phyloP scores from a whole-genome alignment of 2,113 vertebrate species.

The Eleginops maclovinus region DNA sequence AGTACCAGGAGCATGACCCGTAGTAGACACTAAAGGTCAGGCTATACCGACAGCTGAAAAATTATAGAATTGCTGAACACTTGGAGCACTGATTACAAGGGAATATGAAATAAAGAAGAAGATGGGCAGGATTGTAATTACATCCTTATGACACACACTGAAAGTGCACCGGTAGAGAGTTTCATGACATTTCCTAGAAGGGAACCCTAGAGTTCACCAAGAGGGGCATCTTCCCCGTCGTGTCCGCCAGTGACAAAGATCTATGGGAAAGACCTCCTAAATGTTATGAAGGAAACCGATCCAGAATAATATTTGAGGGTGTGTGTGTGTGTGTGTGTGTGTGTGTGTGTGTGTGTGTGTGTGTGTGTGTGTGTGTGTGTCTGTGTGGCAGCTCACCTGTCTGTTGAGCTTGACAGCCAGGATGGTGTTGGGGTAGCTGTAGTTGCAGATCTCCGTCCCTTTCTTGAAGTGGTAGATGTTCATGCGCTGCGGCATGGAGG shows the following conservation, averaged over 20 bases:
- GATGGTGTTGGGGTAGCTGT: conserved; percentile 93
- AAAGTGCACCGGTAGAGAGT: too few relatives aligned
- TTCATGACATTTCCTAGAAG: too few relatives aligned
- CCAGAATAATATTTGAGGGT: neutral
- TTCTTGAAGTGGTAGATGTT: conserved; percentile 99
- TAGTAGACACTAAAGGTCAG: too few relatives aligned
- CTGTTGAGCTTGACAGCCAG: conserved; percentile 92
- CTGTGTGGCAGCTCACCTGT: conserved; percentile 84
- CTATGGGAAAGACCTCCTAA: neutral
- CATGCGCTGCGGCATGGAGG: conserved; percentile 89
- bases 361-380: neutral
- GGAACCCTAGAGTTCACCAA: too few relatives aligned
- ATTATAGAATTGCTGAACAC: too few relatives aligned
- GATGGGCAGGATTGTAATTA: too few relatives aligned
- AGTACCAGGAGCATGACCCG: too few relatives aligned
- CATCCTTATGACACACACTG: too few relatives aligned
- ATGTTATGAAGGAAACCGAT: neutral
- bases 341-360: neutral
- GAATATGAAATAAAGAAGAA: too few relatives aligned
- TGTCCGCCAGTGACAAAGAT: neutral
- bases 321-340: neutral
- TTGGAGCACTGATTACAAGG: too few relatives aligned
- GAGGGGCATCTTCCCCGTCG: too few relatives aligned
- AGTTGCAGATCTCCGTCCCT: conserved; percentile 97
- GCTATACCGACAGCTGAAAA: too few relatives aligned